Base-by-base conservation (phyloP, 2,888 invertebrate genomes). In the Venustoraphidia nigricollis region DNA sequence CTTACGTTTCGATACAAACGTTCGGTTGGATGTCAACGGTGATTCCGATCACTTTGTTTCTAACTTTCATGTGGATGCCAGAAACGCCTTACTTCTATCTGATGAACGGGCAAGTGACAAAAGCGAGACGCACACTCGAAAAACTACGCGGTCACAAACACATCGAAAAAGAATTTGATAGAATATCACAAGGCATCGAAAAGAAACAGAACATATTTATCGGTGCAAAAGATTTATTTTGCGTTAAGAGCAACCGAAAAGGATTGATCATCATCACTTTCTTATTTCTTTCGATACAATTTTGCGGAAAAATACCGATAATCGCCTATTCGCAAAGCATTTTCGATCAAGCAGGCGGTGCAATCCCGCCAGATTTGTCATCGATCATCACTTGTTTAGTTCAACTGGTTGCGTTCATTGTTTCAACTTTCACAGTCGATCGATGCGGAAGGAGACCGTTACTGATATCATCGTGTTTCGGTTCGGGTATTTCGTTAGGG, bases 361-460 rank as follows among this genome's bases (percentile, higher is more conserved):
- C 34, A 10, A 37, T 47, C 17, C 14, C 47, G 4, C 17, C 47
- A n/a, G n/a, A 43, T 36, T 36, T 11, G 5, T 35, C 36, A 10
- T 42, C 47, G 34, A 47, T 47, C 8, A 47, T 47, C n/a, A 43
- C 42, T 10, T 27, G 42, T 35, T 42, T 47, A 10, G 38, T 43
- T 6, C 47, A 47, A 43, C 37, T 47, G 34, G 17, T 42, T 4
- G 47, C 43, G 9, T 42, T 43, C 37, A 37, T 47, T n/a, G 27
- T 47, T 11, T 42, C 47, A 10, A 73, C 76, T 8, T 67, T 68
- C 17, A 58, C 77, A 2, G 72, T 76, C 0, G 73, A 76, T 46
- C 71, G 67, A 58, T 63, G 71, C 46, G 77, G 77, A 1, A 66
- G 77, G 27, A 66, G 73, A 43, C 68, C 73, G 2, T 64, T 79